Base-by-base conservation (phyloP, 2,888 invertebrate species). In the Platycheirus rosarum region DNA sequence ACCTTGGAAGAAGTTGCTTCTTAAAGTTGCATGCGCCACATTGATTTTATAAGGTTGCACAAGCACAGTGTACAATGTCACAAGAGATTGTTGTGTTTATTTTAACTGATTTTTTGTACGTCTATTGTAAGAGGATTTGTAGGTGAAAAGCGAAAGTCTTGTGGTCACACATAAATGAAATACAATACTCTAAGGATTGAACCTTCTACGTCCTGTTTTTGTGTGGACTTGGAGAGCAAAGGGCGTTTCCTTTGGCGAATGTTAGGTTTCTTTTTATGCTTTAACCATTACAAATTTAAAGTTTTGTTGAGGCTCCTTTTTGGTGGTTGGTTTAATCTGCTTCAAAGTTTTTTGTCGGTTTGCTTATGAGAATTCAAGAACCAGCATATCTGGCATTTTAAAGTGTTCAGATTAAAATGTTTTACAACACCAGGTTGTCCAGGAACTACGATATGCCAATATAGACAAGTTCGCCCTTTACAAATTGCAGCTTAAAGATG, bases 11-110 rank as follows among this genome's bases (percentile, higher is more conserved):
- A 23, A 40, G 13, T 55, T 18, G 16, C 13, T 55, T 37, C n/a
- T 26, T 4, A 26, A 26, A 26, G 9, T 37, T 57, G 40, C 18
- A 37, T 44, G 23, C 32, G 9, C 16, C n/a, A 37, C 29, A 4
- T 20, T 48, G 57, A 42, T 35, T 66, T 74, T 65, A 11, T 65
- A 73, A 40, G 65, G 37, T 40, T 57, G 57, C 57, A n/a, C n/a
- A n/a, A n/a, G n/a, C n/a, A n/a, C n/a, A n/a, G n/a, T n/a, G n/a
- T n/a, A n/a, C 57, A 57, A 40, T 57, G 57, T 40, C 37, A 23
- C 57, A 57, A 57, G 57, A 57, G 23, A 11, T 23, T 35, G 8
- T 14, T 37, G 4, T 29, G 13, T 49, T 16, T 16, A 14, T 14
- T 57, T 20, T 37, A 20, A 4, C 2, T 13, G 23, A 9, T 8